phyloP scores from a whole-genome alignment of 2,797 vertebrate genomes.

The Apogon talboti region DNA sequence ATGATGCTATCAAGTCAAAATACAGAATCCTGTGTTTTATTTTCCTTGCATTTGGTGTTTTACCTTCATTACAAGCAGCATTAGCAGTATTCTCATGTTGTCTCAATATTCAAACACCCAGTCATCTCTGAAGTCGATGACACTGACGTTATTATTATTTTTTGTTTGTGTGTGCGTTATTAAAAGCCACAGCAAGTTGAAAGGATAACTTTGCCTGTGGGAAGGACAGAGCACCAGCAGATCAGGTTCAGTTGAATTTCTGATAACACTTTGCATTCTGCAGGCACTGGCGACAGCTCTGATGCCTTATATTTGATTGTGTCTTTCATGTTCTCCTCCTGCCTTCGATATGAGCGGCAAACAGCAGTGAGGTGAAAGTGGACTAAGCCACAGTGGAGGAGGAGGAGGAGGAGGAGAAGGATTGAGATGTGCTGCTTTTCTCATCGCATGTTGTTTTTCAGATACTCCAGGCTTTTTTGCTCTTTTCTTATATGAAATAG shows the following conservation, averaged over 20 bases:
- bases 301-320: conserved; percentile 76
- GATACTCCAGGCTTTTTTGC: conserved; percentile 32
- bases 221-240: conserved; percentile 78
- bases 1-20: background rate
- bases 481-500: conserved; percentile 1
- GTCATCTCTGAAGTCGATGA: conserved; percentile 40
- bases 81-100: conserved; percentile 29
- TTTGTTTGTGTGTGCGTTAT: conserved; percentile 61
- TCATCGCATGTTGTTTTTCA: conserved; percentile 52
- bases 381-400: conserved; percentile 31
- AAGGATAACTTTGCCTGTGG: conserved; percentile 86
- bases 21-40: background rate
- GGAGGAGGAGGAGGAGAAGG: conserved; percentile 16
- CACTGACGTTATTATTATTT: conserved; percentile 50
- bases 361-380: conserved; percentile 57
- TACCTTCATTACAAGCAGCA: background rate
- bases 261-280: conserved; percentile 82
- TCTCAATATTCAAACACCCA: conserved; percentile 49
- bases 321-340: conserved; percentile 72
- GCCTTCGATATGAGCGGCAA: conserved; percentile 55
- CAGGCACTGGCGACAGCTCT: conserved; percentile 71
- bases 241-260: conserved; percentile 73
- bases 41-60: background rate
- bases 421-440: conserved; percentile 53
- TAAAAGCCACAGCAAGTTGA: conserved; percentile 73